These are phyloP conservation scores for Tragelaphus imberbis DNA, from an alignment of 2,113 vertebrate genomes.

Conservation along the genomic window DNA sequence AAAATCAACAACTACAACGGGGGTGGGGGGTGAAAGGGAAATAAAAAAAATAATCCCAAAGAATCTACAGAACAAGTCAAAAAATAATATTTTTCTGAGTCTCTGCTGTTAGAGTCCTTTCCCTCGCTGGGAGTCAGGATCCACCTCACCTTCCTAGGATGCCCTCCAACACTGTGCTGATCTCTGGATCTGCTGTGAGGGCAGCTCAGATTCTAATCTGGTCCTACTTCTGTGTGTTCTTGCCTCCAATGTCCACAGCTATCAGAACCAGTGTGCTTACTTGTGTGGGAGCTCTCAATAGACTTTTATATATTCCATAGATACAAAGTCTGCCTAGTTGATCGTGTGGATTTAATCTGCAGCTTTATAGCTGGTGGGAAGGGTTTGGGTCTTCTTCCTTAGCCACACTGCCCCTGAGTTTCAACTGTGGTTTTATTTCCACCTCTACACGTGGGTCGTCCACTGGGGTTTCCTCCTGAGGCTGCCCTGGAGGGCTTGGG, in stretches of 20 bases:
- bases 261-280: background rate
- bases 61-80: background rate
- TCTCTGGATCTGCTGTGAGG: background rate
- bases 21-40: fast-evolving
- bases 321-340: background rate
- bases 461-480: background rate
- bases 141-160: background rate
- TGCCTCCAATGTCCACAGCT: background rate
- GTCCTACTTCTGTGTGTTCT: background rate
- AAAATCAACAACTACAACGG: background rate
- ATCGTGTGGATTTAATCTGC: background rate
- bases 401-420: background rate
- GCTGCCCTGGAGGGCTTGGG: background rate
- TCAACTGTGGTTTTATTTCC: background rate
- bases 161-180: background rate
- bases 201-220: background rate
- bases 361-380: background rate
- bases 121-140: fast-evolving
- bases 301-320: background rate
- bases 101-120: background rate
- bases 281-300: background rate
- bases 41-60: background rate
- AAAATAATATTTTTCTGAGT: background rate
- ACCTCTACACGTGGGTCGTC: fast-evolving
- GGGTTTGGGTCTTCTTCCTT: background rate